Percentiles rank a stretch among this genome's conserved stretches.
Conservation (phyloP, 2,113 vertebrate species). For the Cichladusa arquata region DNA sequence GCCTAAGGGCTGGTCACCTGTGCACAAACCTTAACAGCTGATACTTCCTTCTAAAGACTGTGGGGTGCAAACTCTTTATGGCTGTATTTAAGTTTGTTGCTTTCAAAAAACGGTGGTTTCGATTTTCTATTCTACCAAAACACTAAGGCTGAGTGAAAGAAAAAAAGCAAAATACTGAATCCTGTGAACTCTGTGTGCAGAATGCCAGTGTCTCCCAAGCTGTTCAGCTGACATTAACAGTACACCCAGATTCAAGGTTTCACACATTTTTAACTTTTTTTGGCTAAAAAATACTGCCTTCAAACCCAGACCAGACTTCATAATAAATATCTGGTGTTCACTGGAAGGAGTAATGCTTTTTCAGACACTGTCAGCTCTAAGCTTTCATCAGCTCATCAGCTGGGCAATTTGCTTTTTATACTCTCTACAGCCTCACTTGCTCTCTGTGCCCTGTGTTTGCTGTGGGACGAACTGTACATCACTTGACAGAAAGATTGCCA, state of each 20-base stretch:
- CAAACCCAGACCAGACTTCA: neutral
- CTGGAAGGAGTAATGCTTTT: neutral
- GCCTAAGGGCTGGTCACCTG: neutral
- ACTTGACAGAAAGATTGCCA: accelerated
- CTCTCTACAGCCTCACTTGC: neutral
- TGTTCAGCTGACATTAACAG: neutral
- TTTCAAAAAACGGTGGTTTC: neutral
- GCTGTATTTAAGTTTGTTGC: neutral
- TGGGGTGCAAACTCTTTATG: neutral
- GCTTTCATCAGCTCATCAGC: neutral
- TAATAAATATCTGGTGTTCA: neutral
- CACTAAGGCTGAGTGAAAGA: neutral
- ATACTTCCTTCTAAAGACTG: neutral
- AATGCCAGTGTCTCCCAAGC: neutral
- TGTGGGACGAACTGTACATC: neutral
- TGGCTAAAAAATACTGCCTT: neutral
- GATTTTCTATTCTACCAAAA: neutral
- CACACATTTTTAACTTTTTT: neutral
- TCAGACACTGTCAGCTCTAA: neutral
- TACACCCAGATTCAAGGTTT: neutral
- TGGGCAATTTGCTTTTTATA: neutral
- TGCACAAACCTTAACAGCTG: neutral
- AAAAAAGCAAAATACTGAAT: neutral
- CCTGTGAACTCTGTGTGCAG: neutral
- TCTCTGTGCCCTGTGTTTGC: neutral